phyloP scores from a whole-genome alignment of 2,888 invertebrate species.

The Herminia tarsipennalis region DNA sequence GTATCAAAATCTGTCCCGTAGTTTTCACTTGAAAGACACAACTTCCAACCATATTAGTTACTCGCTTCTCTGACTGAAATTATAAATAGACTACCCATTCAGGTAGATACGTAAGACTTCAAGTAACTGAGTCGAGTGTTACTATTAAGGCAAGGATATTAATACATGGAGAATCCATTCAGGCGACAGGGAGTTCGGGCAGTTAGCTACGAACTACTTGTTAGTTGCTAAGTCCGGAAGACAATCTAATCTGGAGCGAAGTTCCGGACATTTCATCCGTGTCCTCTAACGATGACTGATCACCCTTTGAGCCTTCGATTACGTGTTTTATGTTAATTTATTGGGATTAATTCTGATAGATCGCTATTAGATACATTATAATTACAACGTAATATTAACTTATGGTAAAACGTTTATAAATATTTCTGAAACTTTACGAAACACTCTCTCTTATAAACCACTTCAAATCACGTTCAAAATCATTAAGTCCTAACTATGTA shows the following conservation, averaged over 20 bases:
- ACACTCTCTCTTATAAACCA: no score
- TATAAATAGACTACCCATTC: no score
- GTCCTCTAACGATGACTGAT: constrained; percentile 53
- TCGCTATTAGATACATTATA: no score
- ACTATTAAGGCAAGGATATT: constrained; percentile 24
- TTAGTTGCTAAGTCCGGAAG: constrained; percentile 47
- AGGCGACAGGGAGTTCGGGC: constrained; percentile 39
- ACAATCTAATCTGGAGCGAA: constrained; percentile 47
- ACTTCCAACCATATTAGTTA: no score
- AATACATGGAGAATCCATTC: constrained; percentile 34
- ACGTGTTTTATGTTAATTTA: constrained; percentile 28
- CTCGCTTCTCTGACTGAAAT: no score
- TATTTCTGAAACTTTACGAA: neutral
- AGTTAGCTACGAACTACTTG: constrained; percentile 38
- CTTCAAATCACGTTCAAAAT: no score
- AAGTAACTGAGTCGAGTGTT: constrained; percentile 13
- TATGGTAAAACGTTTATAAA: no score
- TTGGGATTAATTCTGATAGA: constrained; percentile 16
- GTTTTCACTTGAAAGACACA: no score
- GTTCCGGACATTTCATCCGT: constrained; percentile 45
- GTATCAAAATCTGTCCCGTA: no score
- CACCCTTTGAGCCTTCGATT: constrained; percentile 35
- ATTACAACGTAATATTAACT: no score
- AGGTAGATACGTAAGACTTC: no score
- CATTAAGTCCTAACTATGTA: no score